Evolutionary conservation across 2,888 invertebrate species (phyloP), one percentile per base, ranked within the genome.

Genomic region (Sarcophaga subvicina): DNA sequence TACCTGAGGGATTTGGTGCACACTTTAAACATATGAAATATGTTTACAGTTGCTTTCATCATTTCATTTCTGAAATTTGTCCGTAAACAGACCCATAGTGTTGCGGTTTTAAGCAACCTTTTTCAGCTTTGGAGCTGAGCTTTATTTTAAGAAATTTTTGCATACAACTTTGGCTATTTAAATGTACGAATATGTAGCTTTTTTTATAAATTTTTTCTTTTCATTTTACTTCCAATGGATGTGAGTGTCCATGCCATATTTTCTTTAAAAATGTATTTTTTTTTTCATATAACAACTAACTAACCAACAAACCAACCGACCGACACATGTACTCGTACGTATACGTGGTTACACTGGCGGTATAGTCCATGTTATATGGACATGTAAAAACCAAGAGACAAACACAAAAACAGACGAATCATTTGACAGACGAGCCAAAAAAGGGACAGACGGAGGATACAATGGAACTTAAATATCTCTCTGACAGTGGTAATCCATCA

Each of bases 401-500:
- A 54, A 54, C 54, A 54, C 17, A 54, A 14, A 54, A 17, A 54
- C 54, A 54, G 54, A 54, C 54, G 54, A 0, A 54, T 54, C 54
- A 54, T 54, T 17, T 54, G 54, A 54, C 54, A 54, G 54, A 17
- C 54, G 54, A 17, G 17, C 17, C 17, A 17, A 4, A 12, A 14
- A 17, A 54, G 54, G 17, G 54, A 54, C 54, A 54, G 54, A 54
- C 54, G 17, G 4, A 2, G 37, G 37, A 10, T 8, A 37, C 54
- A 54, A 54, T 54, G 54, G 17, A 54, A 64, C 70, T 47, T 66
- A 76, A 80, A 80, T 47, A 84, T 80, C 37, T 64, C 73, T 81
- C 76, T 76, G 80, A 80, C 86, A 77, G 80, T 78, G 77, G 83
- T 75, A 83, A 83, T 86, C 83, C 86, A 83, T 83, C 86, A 83